Evolutionary conservation across 1,140 invertebrate species (phyloP), one percentile per base, ranked within the genome.

Genomic region (Pogonus chalceus): DNA sequence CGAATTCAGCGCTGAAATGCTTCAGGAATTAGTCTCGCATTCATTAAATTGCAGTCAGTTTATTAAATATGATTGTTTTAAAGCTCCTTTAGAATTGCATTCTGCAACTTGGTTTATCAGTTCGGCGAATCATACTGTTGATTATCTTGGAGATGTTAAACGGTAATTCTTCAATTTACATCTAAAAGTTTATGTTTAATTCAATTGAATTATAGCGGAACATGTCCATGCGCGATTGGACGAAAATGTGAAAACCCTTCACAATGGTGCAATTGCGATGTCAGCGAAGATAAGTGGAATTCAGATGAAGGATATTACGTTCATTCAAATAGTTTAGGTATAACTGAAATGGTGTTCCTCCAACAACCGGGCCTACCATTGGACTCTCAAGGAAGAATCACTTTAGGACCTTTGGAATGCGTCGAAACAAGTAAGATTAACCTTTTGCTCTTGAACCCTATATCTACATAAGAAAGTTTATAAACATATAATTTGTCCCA

Each of bases 101-200:
- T 88, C 87, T 35, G 85, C 88, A 12, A 93, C 92, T 0, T 95
- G 90, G 90, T 92, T 96, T 65, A 80, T 83, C 53, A 87, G 86
- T 35, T 91, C 87, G 2, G 78, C 80, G 52, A 80, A 85, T 73
- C 70, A 80, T 24, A 86, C 85, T 39, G 85, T 92, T 1, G 87
- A 90, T 69, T 90, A 84, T 61, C 80, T 92, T 50, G 90, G 90
- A 26, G 87, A 88, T 65, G 85, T 87, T 9, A 89, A 88, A 72
- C 79, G 84, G 88, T 90, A 72, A 68, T 69, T 69, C 22, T 20
- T n/a, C 52, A 55, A 56, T 58, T 54, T 31, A 50, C 10, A 51
- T 16, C 14, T 51, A 4, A 10, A 10, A 14, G 18, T 43, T 52
- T 54, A 20, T 4, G 24, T 43, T 43, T 9, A 9, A 10, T 21